Evolutionary conservation across 2,113 vertebrate genomes (phyloP), one percentile per base, ranked within the genome.

Genomic region (Panthera uncia): DNA sequence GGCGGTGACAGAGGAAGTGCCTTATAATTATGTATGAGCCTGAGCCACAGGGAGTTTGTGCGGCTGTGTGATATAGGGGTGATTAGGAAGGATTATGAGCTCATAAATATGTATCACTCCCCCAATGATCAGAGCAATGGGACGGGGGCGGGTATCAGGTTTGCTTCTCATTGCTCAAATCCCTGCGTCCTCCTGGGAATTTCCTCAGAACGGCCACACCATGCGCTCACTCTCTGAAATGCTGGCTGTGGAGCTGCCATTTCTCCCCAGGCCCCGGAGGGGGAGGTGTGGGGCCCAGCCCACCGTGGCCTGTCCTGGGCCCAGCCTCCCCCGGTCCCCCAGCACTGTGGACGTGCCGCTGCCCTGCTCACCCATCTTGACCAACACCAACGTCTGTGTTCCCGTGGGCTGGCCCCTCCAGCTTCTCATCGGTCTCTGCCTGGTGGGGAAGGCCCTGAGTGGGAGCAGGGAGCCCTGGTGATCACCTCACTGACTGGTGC

Each of bases 71-170:
- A 89, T 96, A 87, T 65, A 57, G 93, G 89, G 79, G 79, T 97
- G 97, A 98, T 98, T 91, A 97, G 97, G 89, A 92, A 71, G 96
- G 98, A 97, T 98, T 97, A 96, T 74, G 89, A 98, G 89, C 93
- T 98, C 94, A 97, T 98, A 93, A 95, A 97, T 98, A 98, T 97
- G 97, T 83, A 98, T 96, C 68, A 11, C 31, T 36, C 84, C 65
- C 93, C 66, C 81, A 33, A 0, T 52, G 89, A 61, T 93, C 33
- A 69, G 90, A 88, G 95, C 2, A 5, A 29, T 3, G 16, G 83
- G 50, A 61, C 10, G 7, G 71, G 63, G 63, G 61, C 12, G 0
- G 65, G 76, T 66, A 63, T 85, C 52, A 33, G 68, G 25, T 79
- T 94, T 90, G 63, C 91, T 97, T 94, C 93, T 88, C 91, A 19